A percentile compares a stretch with the other conserved stretches of the same genome.
Conservation (phyloP, 2,113 vertebrate genomes). For the Ochotona princeps region DNA sequence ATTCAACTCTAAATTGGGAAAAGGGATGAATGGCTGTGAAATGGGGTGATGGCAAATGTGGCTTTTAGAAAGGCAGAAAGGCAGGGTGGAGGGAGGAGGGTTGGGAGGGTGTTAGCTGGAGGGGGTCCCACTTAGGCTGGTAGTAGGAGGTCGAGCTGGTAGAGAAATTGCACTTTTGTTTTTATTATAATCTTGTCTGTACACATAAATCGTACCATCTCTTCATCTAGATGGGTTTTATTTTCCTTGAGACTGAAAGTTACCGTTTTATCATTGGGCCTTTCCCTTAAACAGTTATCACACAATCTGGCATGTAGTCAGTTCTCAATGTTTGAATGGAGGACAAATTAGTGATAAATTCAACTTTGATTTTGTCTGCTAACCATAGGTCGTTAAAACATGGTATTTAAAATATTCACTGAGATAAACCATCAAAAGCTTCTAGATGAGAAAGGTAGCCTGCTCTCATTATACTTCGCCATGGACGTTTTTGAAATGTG, state of each 20-base stretch:
- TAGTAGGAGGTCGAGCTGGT: not conserved
- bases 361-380: conserved; percentile 44
- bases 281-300: conserved; percentile 45
- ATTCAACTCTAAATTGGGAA: conserved; percentile 37
- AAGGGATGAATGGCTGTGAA: not conserved
- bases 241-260: not conserved
- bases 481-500: conserved; percentile 45
- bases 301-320: conserved; percentile 1
- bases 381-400: conserved; percentile 29
- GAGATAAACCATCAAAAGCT: conserved; percentile 33
- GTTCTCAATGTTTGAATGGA: conserved; percentile 37
- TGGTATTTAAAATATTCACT: conserved; percentile 27
- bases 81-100: not conserved
- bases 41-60: conserved; percentile 10
- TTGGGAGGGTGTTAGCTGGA: conserved; percentile 6
- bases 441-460: conserved; percentile 38
- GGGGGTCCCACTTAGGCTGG: not conserved
- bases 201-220: conserved; percentile 13
- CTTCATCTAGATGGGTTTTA: conserved; percentile 1
- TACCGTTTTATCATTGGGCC: not conserved
- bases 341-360: conserved; percentile 39
- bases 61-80: not conserved
- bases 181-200: conserved; percentile 31
- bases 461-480: conserved; percentile 46
- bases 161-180: not conserved